Evolutionary conservation across 2,888 invertebrate species (phyloP).

Genomic region (Macrophya annulata): DNA sequence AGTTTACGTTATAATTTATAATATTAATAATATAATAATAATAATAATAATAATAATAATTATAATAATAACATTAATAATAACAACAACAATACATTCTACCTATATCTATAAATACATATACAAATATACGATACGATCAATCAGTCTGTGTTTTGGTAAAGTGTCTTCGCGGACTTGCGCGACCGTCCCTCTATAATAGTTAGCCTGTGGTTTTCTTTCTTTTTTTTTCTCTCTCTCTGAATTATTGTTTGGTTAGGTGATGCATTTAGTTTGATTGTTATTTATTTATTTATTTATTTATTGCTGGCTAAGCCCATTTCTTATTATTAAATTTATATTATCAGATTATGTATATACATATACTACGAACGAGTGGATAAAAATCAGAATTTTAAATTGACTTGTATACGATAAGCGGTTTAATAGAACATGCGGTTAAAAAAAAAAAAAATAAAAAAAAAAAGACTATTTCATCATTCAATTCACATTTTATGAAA

Average conservation of each 20-base stretch:
- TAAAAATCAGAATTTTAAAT: neutral
- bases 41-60: constrained; percentile 29
- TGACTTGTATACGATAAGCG: neutral
- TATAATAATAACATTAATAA: constrained; percentile 31
- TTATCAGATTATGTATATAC: neutral
- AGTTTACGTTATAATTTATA: constrained; percentile 36
- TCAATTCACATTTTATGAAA: neutral
- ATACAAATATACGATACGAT: constrained; percentile 52
- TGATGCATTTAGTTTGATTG: neutral
- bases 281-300: neutral
- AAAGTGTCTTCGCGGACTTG: constrained; percentile 50
- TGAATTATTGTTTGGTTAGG: neutral
- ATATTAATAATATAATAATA: constrained; percentile 43
- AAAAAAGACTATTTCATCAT: neutral
- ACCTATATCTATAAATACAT: constrained; percentile 29
- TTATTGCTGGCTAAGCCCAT: neutral
- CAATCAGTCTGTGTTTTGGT: constrained; percentile 60
- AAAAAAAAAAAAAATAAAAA: neutral
- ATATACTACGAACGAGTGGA: neutral
- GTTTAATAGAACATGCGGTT: neutral
- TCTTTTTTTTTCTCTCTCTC: too few relatives aligned
- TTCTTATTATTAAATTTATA: neutral
- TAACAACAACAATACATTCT: constrained; percentile 28
- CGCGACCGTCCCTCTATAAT: neutral
- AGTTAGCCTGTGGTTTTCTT: neutral